Percentiles rank a stretch among this genome's conserved stretches.
Conservation (phyloP, 2,113 vertebrate species). For the human (Homo sapiens) region DNA sequence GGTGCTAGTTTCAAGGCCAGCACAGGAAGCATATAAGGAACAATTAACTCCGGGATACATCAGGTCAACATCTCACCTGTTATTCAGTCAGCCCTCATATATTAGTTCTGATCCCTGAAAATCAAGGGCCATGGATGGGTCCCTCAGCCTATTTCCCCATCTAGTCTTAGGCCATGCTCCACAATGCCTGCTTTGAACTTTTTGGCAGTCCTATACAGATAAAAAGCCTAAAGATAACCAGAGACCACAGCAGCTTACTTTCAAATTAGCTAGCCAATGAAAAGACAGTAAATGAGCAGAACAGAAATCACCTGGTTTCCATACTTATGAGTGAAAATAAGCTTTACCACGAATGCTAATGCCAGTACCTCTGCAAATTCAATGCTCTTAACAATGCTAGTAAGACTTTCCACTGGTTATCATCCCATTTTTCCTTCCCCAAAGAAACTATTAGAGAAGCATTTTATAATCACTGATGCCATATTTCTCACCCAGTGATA, state of each 20-base stretch:
- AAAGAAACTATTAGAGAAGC: neutral
- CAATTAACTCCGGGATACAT: neutral
- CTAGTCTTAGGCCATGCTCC: neutral
- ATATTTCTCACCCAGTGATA: neutral
- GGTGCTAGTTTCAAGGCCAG: conserved; percentile 1
- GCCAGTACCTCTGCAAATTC: neutral
- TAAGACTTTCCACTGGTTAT: neutral
- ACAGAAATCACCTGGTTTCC: neutral
- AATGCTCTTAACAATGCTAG: neutral
- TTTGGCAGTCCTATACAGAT: neutral
- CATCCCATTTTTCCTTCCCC: neutral
- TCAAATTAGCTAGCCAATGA: neutral
- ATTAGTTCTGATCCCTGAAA: neutral
- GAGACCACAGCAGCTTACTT: neutral
- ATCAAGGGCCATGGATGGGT: neutral
- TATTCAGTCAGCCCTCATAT: neutral
- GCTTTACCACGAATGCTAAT: neutral
- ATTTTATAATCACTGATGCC: neutral
- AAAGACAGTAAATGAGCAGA: neutral
- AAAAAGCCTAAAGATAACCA: neutral
- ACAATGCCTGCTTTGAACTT: neutral
- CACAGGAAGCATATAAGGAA: neutral
- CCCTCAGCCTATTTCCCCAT: neutral
- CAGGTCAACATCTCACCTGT: neutral
- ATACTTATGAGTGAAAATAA: neutral